A percentile compares a stretch with the other conserved stretches of the same genome.
Conservation (phyloP, 2,888 invertebrate genomes). For the Cerastoderma edule region DNA sequence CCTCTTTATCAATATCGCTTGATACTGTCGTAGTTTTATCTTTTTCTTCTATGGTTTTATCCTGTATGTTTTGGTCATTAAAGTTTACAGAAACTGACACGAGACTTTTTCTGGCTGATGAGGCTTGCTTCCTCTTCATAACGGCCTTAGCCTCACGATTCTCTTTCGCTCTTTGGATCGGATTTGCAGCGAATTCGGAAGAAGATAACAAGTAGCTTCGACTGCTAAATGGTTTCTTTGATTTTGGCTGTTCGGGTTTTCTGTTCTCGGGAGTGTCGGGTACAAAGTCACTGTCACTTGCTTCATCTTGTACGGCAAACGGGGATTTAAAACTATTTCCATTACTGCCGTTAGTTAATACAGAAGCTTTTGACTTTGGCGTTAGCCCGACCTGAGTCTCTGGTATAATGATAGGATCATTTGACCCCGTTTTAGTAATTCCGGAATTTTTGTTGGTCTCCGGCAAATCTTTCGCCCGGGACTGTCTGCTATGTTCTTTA, state of each 20-base stretch:
- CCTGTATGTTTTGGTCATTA: slow-evolving; percentile 16
- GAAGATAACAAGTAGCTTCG: slow-evolving; percentile 70
- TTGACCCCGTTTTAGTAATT: background rate
- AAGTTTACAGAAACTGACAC: slow-evolving; percentile 60
- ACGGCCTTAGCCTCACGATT: slow-evolving; percentile 51
- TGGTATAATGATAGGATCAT: slow-evolving; percentile 47
- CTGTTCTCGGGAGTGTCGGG: slow-evolving; percentile 71
- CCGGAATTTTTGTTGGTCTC: background rate
- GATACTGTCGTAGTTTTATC: background rate
- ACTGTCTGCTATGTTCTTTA: background rate
- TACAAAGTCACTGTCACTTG: slow-evolving; percentile 64
- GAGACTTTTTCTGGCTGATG: slow-evolving; percentile 42
- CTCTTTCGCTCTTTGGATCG: slow-evolving; percentile 63
- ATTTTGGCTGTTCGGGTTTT: slow-evolving; percentile 33
- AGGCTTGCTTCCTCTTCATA: slow-evolving; percentile 36
- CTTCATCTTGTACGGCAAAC: slow-evolving; percentile 3
- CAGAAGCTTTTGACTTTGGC: slow-evolving; percentile 31
- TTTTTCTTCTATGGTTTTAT: background rate
- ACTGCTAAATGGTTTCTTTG: slow-evolving; percentile 52
- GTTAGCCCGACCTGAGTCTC: slow-evolving; percentile 66
- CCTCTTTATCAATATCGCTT: background rate
- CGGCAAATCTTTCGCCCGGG: no score
- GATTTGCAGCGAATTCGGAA: slow-evolving; percentile 58
- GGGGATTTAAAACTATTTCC: slow-evolving; percentile 23
- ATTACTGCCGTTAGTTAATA: background rate